Conservation (phyloP, 2,888 invertebrate genomes). For the Agonopterix heracliana region DNA sequence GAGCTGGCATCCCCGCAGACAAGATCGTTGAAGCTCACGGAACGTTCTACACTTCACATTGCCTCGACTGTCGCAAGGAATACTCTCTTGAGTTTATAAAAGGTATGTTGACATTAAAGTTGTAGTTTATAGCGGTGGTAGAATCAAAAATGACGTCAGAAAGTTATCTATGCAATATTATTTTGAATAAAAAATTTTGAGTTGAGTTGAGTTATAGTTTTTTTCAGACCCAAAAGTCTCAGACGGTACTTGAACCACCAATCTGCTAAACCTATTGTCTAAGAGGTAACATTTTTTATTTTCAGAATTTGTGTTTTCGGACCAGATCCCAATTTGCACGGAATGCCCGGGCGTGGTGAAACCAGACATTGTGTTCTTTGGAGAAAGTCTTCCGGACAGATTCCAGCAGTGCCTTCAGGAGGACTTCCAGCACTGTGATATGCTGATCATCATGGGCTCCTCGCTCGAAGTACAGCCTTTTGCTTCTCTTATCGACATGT, state of each 20-base stretch:
- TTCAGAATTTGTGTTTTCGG: slow-evolving; percentile 64
- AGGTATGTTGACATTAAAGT: slow-evolving; percentile 53
- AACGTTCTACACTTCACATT: slow-evolving; percentile 92
- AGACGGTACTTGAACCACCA: too few species aligned
- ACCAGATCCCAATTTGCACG: slow-evolving; percentile 85
- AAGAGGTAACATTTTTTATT: not conserved
- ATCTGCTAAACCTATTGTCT: too few species aligned
- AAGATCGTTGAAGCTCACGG: slow-evolving; percentile 97
- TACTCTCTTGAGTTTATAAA: slow-evolving; percentile 91
- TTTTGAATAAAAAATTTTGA: too few species aligned
- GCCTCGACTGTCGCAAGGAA: slow-evolving; percentile 83
- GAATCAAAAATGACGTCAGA: not conserved
- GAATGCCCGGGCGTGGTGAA: slow-evolving; percentile 89
- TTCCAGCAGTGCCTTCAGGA: slow-evolving; percentile 81
- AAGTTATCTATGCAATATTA: too few species aligned
- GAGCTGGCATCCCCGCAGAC: slow-evolving; percentile 88
- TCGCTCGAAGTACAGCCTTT: slow-evolving; percentile 96
- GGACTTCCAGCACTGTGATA: slow-evolving; percentile 91
- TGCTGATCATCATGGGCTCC: slow-evolving; percentile 96
- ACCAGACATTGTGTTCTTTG: slow-evolving; percentile 97
- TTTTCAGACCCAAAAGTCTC: too few species aligned
- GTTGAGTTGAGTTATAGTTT: too few species aligned
- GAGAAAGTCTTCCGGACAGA: slow-evolving; percentile 88
- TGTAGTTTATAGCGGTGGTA: not conserved
- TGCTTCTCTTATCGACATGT: slow-evolving; percentile 90